Evolutionary conservation across 2,888 invertebrate species (phyloP).

Genomic region (Drosophila monieri): DNA sequence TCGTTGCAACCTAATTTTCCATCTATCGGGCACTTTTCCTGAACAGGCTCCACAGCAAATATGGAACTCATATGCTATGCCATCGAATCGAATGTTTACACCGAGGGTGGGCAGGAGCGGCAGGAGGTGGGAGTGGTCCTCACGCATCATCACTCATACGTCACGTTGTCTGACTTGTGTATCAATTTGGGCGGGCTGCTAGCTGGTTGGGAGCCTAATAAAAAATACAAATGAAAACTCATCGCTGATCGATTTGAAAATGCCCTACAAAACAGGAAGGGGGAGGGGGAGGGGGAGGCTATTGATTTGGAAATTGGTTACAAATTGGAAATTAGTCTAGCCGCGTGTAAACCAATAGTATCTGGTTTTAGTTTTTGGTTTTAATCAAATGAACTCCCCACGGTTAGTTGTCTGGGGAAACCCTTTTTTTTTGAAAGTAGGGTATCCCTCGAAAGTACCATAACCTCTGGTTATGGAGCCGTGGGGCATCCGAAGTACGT

Average conservation of each 20-base stretch:
- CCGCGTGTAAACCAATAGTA: neutral
- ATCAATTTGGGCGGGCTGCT: constrained; percentile 58
- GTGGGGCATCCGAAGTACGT: constrained; percentile 21
- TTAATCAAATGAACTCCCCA: neutral
- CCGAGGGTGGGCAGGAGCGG: neutral
- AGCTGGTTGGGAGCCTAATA: constrained; percentile 11
- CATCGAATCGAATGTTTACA: constrained; percentile 41
- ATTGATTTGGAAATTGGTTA: neutral
- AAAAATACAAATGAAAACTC: constrained; percentile 40
- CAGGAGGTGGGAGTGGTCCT: constrained; percentile 21
- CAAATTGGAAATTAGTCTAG: constrained; percentile 2
- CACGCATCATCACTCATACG: constrained; percentile 76
- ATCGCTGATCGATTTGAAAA: constrained; percentile 27
- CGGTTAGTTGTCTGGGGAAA: neutral
- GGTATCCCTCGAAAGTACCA: neutral
- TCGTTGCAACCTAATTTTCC: constrained; percentile 73
- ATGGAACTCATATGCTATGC: constrained; percentile 68
- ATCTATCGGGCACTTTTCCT: constrained; percentile 52
- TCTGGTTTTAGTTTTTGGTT: neutral
- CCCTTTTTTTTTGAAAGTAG: neutral
- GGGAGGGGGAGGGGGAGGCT: neutral
- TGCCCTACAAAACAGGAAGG: constrained; percentile 11
- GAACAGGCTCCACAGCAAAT: constrained; percentile 66
- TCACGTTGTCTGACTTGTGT: constrained; percentile 69
- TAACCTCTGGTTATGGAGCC: neutral